phyloP scores from a whole-genome alignment of 2,888 invertebrate genomes.

The Bombylius discolor region DNA sequence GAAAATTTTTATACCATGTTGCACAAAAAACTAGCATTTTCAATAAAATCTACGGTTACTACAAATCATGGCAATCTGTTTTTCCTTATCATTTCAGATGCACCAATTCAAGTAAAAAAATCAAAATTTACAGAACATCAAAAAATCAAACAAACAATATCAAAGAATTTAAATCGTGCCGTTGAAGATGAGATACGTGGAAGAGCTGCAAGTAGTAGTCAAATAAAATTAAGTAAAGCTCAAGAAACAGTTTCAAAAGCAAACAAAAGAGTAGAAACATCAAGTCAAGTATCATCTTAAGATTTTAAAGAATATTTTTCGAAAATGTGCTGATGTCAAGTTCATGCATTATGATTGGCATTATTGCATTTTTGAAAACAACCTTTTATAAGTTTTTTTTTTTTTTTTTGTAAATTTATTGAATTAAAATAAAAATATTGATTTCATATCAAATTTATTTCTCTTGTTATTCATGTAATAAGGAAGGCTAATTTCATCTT shows the following conservation, averaged over 20 bases:
- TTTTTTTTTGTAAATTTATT: no score
- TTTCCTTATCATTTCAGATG: constrained; percentile 36
- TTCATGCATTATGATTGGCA: no score
- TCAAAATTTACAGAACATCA: constrained; percentile 43
- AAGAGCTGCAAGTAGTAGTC: constrained; percentile 36
- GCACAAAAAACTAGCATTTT: neutral
- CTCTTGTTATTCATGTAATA: no score
- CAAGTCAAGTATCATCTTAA: no score
- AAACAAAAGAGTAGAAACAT: neutral
- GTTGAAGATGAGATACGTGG: constrained; percentile 48
- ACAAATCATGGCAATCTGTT: neutral
- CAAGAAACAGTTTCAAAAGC: constrained; percentile 37
- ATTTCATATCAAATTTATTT: no score
- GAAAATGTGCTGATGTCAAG: no score
- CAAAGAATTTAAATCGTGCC: constrained; percentile 48
- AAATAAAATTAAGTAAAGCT: constrained; percentile 39
- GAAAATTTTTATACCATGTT: neutral
- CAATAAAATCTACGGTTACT: no score
- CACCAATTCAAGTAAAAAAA: constrained; percentile 50
- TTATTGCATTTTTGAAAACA: no score
- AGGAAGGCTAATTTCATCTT: no score
- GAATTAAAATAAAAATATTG: no score
- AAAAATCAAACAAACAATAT: constrained; percentile 47
- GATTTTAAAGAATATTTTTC: no score
- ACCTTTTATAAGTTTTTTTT: no score